Evolutionary conservation across 1,140 invertebrate species (phyloP).

Genomic region (Drosophila repletoides): DNA sequence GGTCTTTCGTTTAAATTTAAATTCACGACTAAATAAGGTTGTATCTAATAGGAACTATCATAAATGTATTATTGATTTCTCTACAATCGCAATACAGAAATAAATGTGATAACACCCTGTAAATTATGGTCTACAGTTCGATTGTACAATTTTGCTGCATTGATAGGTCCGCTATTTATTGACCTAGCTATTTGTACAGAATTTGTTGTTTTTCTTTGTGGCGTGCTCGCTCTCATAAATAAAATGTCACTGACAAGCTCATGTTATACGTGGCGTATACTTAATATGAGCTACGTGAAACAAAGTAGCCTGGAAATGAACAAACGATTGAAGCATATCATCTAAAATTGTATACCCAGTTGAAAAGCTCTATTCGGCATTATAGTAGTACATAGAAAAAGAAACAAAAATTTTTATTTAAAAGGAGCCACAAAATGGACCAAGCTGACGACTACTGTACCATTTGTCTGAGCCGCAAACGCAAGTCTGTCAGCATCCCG

Average conservation of each 20-base stretch:
- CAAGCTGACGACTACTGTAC: slow-evolving; percentile 26
- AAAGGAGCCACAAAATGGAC: slow-evolving; percentile 5
- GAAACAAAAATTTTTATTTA: background rate
- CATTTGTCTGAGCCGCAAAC: slow-evolving; percentile 42
- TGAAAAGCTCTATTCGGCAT: background rate
- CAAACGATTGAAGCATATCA: background rate
- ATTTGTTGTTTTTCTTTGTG: slow-evolving; percentile 2
- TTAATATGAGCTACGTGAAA: background rate
- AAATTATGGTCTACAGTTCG: background rate
- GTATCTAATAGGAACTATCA: too few relatives aligned
- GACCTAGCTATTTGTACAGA: slow-evolving; percentile 25
- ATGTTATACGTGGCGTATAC: slow-evolving; percentile 28
- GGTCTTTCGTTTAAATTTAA: background rate
- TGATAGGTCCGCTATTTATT: slow-evolving; percentile 40
- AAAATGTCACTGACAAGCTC: slow-evolving; percentile 38
- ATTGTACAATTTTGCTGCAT: background rate
- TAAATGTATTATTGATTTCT: too few relatives aligned
- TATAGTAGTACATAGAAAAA: background rate
- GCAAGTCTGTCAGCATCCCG: slow-evolving; percentile 20
- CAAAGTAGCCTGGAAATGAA: background rate
- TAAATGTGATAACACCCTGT: background rate
- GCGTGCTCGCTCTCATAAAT: slow-evolving; percentile 38
- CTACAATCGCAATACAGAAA: too few relatives aligned
- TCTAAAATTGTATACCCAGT: background rate
- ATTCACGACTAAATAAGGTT: too few relatives aligned